These are phyloP conservation scores for Rhinoraja longicauda DNA, from an alignment of 2,797 vertebrate genomes.

Conservation along the genomic window DNA sequence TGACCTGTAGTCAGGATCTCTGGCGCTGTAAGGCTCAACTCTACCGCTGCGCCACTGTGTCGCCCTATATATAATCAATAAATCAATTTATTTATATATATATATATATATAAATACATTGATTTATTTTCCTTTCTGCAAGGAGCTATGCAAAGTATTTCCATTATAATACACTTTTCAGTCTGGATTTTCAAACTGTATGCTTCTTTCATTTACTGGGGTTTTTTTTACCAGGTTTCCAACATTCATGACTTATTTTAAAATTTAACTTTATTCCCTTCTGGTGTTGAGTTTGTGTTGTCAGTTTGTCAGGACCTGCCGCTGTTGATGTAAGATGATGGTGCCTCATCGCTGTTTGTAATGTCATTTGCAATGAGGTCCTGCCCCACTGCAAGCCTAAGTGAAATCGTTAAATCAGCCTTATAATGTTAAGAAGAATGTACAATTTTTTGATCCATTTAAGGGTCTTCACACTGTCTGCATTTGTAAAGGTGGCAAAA, in stretches of 20 bases:
- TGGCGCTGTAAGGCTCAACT: too few species aligned
- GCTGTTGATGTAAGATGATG: not conserved
- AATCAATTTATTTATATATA: too few species aligned
- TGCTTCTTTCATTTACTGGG: not conserved
- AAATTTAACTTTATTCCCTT: not conserved
- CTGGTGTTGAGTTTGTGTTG: not conserved
- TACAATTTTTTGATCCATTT: not conserved
- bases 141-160: not conserved
- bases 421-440: not conserved
- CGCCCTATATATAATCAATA: too few species aligned
- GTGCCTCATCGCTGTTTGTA: not conserved
- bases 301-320: not conserved
- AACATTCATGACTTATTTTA: not conserved
- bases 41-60: too few species aligned
- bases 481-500: not conserved
- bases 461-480: not conserved
- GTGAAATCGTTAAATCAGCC: constrained; percentile 5
- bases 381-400: not conserved
- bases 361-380: not conserved
- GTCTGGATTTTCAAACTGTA: not conserved
- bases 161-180: not conserved
- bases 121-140: not conserved
- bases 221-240: not conserved
- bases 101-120: not conserved
- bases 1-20: too few species aligned